Conservation (phyloP, 35 echinoderm and acorn worm genomes). For the Stichopus chloronotus region DNA sequence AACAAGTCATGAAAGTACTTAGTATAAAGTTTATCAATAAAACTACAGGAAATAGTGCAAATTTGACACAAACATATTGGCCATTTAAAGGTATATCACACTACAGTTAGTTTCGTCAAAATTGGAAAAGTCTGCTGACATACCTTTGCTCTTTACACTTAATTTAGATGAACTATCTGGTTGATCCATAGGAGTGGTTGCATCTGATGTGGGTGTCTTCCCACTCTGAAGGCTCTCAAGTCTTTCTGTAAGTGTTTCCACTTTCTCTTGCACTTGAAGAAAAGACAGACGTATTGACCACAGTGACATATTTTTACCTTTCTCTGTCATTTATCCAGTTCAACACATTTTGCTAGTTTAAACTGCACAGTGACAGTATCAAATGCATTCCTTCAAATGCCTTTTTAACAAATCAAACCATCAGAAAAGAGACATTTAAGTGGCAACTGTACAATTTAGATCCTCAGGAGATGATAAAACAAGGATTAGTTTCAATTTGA, state of each 20-base stretch:
- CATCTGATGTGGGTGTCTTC: constrained; percentile 67
- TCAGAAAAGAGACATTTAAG: too few species aligned
- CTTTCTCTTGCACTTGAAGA: constrained; percentile 86
- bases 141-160: constrained; percentile 96
- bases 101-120: too few species aligned
- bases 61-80: too few species aligned
- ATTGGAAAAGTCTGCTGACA: neutral
- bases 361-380: neutral
- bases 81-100: too few species aligned
- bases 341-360: neutral
- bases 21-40: too few species aligned
- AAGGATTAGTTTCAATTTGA: too few species aligned
- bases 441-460: too few species aligned
- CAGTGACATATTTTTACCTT: neutral
- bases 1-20: too few species aligned
- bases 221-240: constrained; percentile 80
- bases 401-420: too few species aligned
- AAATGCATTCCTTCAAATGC: neutral
- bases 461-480: too few species aligned
- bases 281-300: neutral
- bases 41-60: too few species aligned
- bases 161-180: constrained; percentile 64
- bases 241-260: constrained; percentile 86
- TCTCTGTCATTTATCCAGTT: neutral
- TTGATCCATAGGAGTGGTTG: constrained; percentile 68